Evolutionary conservation across 2,113 vertebrate species (phyloP), one percentile per base, ranked within the genome.

Genomic region (Turnix velox): DNA sequence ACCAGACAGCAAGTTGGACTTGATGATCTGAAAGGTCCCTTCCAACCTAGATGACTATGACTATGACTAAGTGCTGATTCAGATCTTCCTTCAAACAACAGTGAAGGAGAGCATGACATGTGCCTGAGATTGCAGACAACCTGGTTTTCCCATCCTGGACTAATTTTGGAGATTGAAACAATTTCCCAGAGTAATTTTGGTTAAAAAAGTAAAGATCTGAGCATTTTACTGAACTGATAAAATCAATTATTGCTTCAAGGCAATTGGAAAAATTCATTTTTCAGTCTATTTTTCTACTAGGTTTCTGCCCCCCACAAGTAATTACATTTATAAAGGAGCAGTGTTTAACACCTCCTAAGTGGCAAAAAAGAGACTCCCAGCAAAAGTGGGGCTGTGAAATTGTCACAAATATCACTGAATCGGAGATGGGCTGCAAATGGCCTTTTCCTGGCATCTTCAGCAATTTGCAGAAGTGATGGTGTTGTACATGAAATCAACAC

Each of bases 111-210:
- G 15, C 69, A 68, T 27, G 69, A 78, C 37, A 49, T 65, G 28
- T 67, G 24, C 42, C 74, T 65, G 62, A 76, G 54, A 62, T 46
- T 76, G 54, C 49, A 88, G 75, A 46, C 14, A 71, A 39, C 57
- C 48, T 65, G 37, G 12, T 20, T 91, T 92, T 85, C 17, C 45
- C 23, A 39, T 68, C 31, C 31, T 37, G 73, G 58, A 28, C 18
- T 87, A 82, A 72, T 84, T 91, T 72, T 51, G 80, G 76, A 82
- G 58, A 55, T 28, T 61, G 54, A 92, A 91, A 76, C 14, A 14
- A 89, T 91, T 95, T 94, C 33, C 33, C 20, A 39, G 45, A 52
- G 45, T 87, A 87, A 85, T 94, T 87, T 94, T 54, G 54, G 74
- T 49, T 71, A 90, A 87, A 95, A 51, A 74, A 22, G 8, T 80